Evolutionary conservation across 2,888 invertebrate species (phyloP), one percentile per base, ranked within the genome.

Genomic region (Tillus elongatus): DNA sequence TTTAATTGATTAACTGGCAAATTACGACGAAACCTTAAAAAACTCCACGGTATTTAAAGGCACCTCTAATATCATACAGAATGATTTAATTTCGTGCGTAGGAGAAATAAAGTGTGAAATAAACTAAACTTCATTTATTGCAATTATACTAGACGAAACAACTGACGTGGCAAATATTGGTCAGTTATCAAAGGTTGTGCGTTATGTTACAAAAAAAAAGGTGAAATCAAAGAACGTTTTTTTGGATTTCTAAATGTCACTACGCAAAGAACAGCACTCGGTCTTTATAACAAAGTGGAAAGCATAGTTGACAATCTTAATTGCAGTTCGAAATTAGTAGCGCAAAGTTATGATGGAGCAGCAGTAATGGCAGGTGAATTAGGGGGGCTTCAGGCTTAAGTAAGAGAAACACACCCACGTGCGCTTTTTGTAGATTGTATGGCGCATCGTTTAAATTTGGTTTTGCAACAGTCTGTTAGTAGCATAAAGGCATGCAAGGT

Each of bases 291-390:
- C 13, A 34, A 47, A 30, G 35, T 53, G 15, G 16, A 36, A 15
- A 30, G 38, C 13, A 43, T 41, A 34, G 28, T 53, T 19, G 13
- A 40, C 15, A 39, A 53, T 27, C 51, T 43, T 30, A 35, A 48
- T 26, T 41, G 48, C 35, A 30, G 34, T 32, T 30, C 42, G n/a
- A 53, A 55, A 47, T 40, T 54, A 34, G 39, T 56, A n/a, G 49
- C 49, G n/a, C 54, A 57, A 43, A 52, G 47, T 10, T 55, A 53
- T 35, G 51, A 54, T 35, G 55, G 53, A 2, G 53, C 49, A 2
- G 41, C 49, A 11, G 51, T 54, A 8, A 46, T 50, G 40, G 31
- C 46, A 13, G 47, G 47, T 19, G 39, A 49, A 29, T 36, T 46
- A 12, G 44, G 44, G 15, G 54, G 53, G 12, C 44, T 57, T 13